Evolutionary conservation across 2,888 invertebrate species (phyloP).

Genomic region (Dioctria linearis): DNA sequence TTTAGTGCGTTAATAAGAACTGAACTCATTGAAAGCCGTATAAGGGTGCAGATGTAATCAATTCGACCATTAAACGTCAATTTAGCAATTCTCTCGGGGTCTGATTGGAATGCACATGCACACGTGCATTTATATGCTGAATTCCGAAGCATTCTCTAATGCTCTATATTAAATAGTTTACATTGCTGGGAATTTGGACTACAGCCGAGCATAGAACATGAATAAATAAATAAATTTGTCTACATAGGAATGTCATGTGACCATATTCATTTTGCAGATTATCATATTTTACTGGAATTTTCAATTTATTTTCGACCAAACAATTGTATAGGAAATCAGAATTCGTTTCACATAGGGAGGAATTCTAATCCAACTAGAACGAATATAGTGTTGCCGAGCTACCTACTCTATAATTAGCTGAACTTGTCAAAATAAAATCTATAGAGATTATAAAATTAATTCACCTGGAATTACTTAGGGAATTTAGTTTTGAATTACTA

Average conservation of each 20-base stretch:
- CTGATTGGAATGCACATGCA: slow-evolving; percentile 13
- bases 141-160: background rate
- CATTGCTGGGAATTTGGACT: background rate
- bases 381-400: background rate
- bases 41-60: slow-evolving; percentile 28
- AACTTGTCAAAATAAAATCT: background rate
- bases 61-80: slow-evolving; percentile 37
- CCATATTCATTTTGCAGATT: slow-evolving; percentile 1
- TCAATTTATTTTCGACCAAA: background rate
- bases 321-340: slow-evolving; percentile 1
- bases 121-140: background rate
- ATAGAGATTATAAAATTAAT: background rate
- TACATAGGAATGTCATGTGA: background rate
- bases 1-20: background rate
- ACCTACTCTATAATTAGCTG: background rate
- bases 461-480: background rate
- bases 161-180: background rate
- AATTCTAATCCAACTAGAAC: background rate
- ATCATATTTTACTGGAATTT: background rate
- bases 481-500: background rate
- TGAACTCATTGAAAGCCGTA: background rate
- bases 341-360: background rate
- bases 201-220: background rate
- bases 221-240: background rate
- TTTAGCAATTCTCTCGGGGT: slow-evolving; percentile 25